Percentiles rank a stretch among this genome's conserved stretches.
Conservation (phyloP, 53 echinoderm and acorn worm genomes). For the Holothuria scabra region DNA sequence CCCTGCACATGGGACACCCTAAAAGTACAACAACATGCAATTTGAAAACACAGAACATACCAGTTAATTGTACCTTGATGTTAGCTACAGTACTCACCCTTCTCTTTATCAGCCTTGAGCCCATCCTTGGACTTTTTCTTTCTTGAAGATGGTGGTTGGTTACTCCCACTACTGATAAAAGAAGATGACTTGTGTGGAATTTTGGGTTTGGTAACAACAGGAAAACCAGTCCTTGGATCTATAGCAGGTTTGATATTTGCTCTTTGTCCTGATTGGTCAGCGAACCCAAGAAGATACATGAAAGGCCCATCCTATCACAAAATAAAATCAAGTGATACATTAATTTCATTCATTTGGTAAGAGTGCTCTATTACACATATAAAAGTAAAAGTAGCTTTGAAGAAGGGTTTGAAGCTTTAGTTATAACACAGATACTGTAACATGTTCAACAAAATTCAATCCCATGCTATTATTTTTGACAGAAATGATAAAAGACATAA, state of each 20-base stretch:
- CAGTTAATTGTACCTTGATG: no score
- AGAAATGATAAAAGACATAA: no score
- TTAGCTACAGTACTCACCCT: conserved; percentile 49
- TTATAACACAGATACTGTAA: no score
- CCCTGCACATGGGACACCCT: no score
- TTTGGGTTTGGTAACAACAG: conserved; percentile 48
- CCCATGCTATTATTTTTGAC: no score
- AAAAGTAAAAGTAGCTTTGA: no score
- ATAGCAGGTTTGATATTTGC: conserved; percentile 40
- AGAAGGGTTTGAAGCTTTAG: no score
- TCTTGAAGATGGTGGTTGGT: conserved; percentile 18
- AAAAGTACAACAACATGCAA: no score
- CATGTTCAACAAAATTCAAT: no score
- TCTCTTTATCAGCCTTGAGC: conserved; percentile 55
- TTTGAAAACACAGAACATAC: no score
- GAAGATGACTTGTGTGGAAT: conserved; percentile 35
- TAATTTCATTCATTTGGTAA: no score
- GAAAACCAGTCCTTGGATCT: conserved; percentile 60
- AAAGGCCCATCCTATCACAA: conserved; percentile 65
- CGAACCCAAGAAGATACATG: conserved; percentile 59
- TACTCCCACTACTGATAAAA: neutral
- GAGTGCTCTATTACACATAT: no score
- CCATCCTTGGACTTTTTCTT: conserved; percentile 45
- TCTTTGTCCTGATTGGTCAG: conserved; percentile 31
- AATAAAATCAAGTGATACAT: neutral